Evolutionary conservation across 2,888 invertebrate genomes (phyloP), one percentile per base, ranked within the genome.

Genomic region (Agrochola lota): DNA sequence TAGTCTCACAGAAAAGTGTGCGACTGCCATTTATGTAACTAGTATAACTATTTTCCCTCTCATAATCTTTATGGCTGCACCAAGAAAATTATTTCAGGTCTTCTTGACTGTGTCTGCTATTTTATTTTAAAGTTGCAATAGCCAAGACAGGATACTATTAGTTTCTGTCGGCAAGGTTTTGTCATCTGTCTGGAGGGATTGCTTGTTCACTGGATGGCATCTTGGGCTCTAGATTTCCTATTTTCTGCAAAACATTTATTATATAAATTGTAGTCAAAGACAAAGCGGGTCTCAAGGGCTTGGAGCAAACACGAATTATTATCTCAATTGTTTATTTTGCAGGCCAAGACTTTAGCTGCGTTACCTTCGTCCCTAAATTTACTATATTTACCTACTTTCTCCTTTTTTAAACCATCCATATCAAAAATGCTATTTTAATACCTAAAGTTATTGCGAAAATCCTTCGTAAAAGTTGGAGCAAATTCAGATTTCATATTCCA

Each of bases 401-500:
- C 30, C 23, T 62, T 70, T 80, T 64, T 49, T 71, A 82, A 73
- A 55, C 52, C 30, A 55, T 64, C 46, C 35, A 62, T 55, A 68
- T 71, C 67, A 75, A 67, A 46, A 70, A 79, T 71, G 72, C 6
- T 30, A 71, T 63, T 86, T 86, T 84, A 84, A 84, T 86, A 84
- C 71, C 74, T 64, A 75, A 86, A 71, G 70, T 75, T 86, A 87
- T 84, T 76, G 55, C 74, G 12, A 80, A 80, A 84, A 84, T 74
- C 63, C 70, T 79, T 80, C 78, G 80, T 71, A 60, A 80, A 74
- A 79, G 78, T 85, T 79, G 79, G 30, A 81, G 87, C 71, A 78
- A 81, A 84, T 87, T 89, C 88, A 75, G 86, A 87, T 88, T 89
- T 88, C 77, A 88, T 89, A 88, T 88, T 87, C 81, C 78, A 62